Evolutionary conservation across 2,113 vertebrate genomes (phyloP).

Genomic region (Lepisosteus oculatus): DNA sequence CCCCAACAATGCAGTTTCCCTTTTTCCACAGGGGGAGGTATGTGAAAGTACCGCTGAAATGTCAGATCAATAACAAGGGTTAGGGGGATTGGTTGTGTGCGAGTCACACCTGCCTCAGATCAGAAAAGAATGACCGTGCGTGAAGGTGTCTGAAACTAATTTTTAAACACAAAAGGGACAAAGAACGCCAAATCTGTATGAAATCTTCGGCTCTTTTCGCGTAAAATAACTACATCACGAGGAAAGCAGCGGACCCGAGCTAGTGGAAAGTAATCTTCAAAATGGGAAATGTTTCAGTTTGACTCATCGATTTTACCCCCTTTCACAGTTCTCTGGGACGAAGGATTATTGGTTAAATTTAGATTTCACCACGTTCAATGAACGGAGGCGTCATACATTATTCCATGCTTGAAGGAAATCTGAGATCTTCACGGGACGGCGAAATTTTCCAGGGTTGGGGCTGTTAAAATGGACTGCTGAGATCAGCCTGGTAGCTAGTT

Average conservation of each 20-base stretch:
- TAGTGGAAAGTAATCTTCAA: constrained; percentile 20
- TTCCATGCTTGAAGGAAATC: constrained; percentile 18
- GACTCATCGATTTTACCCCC: not conserved
- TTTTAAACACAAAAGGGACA: not conserved
- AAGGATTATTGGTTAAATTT: not conserved
- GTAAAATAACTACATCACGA: not conserved
- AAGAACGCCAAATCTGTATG: not conserved
- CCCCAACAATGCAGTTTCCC: constrained; percentile 21
- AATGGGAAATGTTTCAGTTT: constrained; percentile 36
- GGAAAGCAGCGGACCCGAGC: constrained; percentile 31
- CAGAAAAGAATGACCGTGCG: not conserved
- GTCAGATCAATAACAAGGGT: not conserved
- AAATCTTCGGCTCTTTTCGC: not conserved
- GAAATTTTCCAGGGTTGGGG: constrained; percentile 53
- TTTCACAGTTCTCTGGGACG: not conserved
- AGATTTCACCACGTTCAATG: not conserved
- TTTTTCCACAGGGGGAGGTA: not conserved
- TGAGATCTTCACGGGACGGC: constrained; percentile 50
- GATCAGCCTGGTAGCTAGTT: not conserved
- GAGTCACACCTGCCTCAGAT: not conserved
- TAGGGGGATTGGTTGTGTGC: not conserved
- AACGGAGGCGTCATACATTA: constrained; percentile 1
- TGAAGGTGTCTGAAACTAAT: not conserved
- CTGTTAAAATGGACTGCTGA: constrained; percentile 36
- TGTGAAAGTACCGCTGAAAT: not conserved